Evolutionary conservation across 2,888 invertebrate genomes (phyloP), one percentile per base, ranked within the genome.

Genomic region (Eremobia ochroleuca): DNA sequence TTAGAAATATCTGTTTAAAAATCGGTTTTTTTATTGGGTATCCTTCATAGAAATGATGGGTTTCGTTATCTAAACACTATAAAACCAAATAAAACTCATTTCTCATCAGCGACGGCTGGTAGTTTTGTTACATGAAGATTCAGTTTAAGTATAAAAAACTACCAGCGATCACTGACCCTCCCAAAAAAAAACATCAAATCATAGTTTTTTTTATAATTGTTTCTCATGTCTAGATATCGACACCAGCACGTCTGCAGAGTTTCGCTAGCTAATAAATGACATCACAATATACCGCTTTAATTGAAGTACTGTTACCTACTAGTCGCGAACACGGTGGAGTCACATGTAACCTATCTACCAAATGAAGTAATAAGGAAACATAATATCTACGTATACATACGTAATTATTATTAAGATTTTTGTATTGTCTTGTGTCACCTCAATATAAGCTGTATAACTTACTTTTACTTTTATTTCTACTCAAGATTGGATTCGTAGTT

Each of bases 361-460:
- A 73, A 73, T 79, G 73, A 58, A 58, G 55, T 79, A 40, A 65
- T 49, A 37, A 55, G 4, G 73, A 40, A 64, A 78, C 64, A 40
- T 79, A 64, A 78, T 65, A 73, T 37, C 2, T 46, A 37, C 15
- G 18, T 28, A 58, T 15, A 58, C 25, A 6, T 28, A 40, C n/a
- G n/a, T 43, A n/a, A 49, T 73, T 49, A 18, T 58, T 34, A 25
- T 49, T 79, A 73, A 65, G 58, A 58, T 37, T 4, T 46, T 62
- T 68, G 55, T 79, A 59, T 28, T 34, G 28, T 64, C 37, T 64
- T 18, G 11, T 64, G 31, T 59, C 68, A 76, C 52, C 65, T 80
- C 58, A 69, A 65, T 65, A 79, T 81, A 76, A 69, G 65, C 59
- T 76, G 43, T 52, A 65, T 21, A 69, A 80, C 43, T 13, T 52